Evolutionary conservation across 2,888 invertebrate species (phyloP).

Genomic region (Sphaerophoria taeniata): DNA sequence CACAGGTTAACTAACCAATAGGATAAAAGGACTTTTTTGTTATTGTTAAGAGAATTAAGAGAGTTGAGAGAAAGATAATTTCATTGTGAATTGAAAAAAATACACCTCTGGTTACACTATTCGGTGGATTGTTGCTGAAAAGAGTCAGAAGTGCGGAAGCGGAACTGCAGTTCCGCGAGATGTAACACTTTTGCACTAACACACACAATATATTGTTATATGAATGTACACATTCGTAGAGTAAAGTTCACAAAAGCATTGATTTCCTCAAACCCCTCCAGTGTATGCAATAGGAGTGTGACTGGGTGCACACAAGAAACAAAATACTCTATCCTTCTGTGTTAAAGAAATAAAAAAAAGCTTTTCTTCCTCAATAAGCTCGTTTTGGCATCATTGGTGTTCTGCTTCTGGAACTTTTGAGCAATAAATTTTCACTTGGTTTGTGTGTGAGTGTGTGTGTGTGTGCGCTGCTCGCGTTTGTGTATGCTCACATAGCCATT

Average conservation of each 20-base stretch:
- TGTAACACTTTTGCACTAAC: slow-evolving; percentile 6
- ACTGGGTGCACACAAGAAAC: slow-evolving; percentile 13
- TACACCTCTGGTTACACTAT: slow-evolving; percentile 4
- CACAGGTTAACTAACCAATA: too few relatives aligned
- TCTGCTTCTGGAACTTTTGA: slow-evolving; percentile 45
- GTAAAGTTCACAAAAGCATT: slow-evolving; percentile 32
- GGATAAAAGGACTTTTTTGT: too few relatives aligned
- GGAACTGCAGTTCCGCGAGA: slow-evolving; percentile 45
- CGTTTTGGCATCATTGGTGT: slow-evolving; percentile 32
- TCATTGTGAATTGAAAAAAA: too few relatives aligned
- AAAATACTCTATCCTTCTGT: background rate
- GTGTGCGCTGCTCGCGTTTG: background rate
- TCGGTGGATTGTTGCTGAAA: background rate
- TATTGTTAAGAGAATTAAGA: too few relatives aligned
- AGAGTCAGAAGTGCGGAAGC: slow-evolving; percentile 42
- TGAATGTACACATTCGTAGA: background rate
- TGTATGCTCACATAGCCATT: slow-evolving; percentile 8
- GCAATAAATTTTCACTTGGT: slow-evolving; percentile 1
- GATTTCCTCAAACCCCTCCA: slow-evolving; percentile 43
- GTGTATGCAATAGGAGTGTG: background rate
- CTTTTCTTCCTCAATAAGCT: slow-evolving; percentile 16
- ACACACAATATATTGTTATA: too few relatives aligned
- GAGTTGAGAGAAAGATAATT: too few relatives aligned
- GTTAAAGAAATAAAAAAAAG: slow-evolving; percentile 15
- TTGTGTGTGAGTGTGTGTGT: background rate